Evolutionary conservation across 2,888 invertebrate species (phyloP).

Genomic region (Lingula anatina): DNA sequence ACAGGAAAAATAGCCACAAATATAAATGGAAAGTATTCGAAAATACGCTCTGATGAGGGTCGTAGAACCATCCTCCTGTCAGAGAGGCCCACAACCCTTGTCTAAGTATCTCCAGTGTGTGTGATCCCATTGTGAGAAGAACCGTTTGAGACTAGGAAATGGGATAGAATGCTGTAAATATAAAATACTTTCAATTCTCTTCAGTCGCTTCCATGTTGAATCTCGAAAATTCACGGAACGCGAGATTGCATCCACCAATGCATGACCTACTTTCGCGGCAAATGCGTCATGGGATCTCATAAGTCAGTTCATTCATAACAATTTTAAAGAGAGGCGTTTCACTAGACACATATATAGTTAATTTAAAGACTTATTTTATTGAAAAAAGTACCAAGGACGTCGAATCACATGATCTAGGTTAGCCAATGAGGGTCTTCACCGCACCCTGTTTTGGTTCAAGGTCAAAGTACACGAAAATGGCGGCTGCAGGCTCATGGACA

Average conservation of each 20-base stretch:
- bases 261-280: too few species aligned
- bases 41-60: slow-evolving; percentile 94
- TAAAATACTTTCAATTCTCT: too few species aligned
- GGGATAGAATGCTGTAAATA: too few species aligned
- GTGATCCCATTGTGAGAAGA: slow-evolving; percentile 70
- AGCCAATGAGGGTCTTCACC: slow-evolving; percentile 1
- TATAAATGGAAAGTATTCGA: slow-evolving; percentile 97
- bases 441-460: slow-evolving; percentile 24
- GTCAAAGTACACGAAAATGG: slow-evolving; percentile 49
- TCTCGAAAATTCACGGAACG: too few species aligned
- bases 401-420: not conserved
- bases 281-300: not conserved
- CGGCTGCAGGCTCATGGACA: slow-evolving; percentile 32
- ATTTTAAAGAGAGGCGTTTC: too few species aligned
- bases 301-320: too few species aligned
- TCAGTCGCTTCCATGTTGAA: too few species aligned
- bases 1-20: slow-evolving; percentile 90
- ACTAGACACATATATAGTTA: not conserved
- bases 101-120: slow-evolving; percentile 94
- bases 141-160: not conserved
- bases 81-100: slow-evolving; percentile 99
- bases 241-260: too few species aligned
- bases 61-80: slow-evolving; percentile 99
- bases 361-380: too few species aligned
- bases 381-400: not conserved